Evolutionary conservation across 1,140 invertebrate species (phyloP).

Genomic region (Leptinotarsa defecta): DNA sequence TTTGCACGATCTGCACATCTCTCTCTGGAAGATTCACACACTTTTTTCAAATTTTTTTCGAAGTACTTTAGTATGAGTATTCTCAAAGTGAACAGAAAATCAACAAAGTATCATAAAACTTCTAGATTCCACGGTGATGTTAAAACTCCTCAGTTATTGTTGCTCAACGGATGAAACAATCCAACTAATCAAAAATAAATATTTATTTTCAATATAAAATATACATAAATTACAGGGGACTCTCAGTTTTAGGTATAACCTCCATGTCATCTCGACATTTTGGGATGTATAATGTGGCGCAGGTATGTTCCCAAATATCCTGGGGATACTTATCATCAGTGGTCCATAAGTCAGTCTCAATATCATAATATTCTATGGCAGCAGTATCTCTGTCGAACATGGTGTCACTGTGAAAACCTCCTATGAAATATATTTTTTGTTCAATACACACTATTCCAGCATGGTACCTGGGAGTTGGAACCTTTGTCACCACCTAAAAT

Average conservation of each 20-base stretch:
- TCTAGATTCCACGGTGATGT: too few relatives aligned
- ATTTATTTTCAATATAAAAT: slow-evolving; percentile 5
- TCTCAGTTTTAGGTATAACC: slow-evolving; percentile 41
- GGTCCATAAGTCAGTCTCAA: slow-evolving; percentile 65
- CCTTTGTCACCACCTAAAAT: slow-evolving; percentile 58
- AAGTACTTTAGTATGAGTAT: too few relatives aligned
- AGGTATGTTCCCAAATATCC: slow-evolving; percentile 72
- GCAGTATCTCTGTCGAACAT: slow-evolving; percentile 70
- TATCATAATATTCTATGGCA: slow-evolving; percentile 67
- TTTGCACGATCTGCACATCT: too few relatives aligned
- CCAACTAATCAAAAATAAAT: background rate
- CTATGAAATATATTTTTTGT: slow-evolving; percentile 72
- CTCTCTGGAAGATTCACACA: too few relatives aligned
- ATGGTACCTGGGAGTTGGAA: slow-evolving; percentile 72
- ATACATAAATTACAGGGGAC: slow-evolving; percentile 32
- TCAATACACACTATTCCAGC: slow-evolving; percentile 68
- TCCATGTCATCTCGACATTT: slow-evolving; percentile 62
- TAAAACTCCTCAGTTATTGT: too few relatives aligned
- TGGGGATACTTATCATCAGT: slow-evolving; percentile 67
- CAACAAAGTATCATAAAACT: too few relatives aligned
- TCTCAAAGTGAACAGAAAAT: too few relatives aligned
- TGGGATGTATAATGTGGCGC: slow-evolving; percentile 69
- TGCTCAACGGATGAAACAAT: too few relatives aligned
- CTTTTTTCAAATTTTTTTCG: too few relatives aligned
- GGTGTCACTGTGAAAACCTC: slow-evolving; percentile 70